phyloP scores from a whole-genome alignment of 2,888 invertebrate species.

The Coremacera marginata region DNA sequence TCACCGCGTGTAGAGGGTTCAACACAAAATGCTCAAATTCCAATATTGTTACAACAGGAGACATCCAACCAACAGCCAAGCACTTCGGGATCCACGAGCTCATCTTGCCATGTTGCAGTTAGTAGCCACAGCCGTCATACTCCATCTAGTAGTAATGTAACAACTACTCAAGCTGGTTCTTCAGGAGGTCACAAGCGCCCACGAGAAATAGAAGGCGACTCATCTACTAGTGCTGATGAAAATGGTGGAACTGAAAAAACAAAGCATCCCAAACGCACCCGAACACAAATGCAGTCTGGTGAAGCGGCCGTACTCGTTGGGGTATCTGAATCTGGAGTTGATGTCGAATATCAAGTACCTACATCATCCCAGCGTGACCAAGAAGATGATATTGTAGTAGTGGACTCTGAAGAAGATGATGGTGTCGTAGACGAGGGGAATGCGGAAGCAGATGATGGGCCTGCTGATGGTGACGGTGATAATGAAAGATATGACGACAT shows the following conservation, averaged over 20 bases:
- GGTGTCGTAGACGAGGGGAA: slow-evolving; percentile 60
- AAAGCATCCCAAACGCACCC: slow-evolving; percentile 65
- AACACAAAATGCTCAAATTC: slow-evolving; percentile 58
- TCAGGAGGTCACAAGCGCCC: slow-evolving; percentile 72
- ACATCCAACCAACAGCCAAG: slow-evolving; percentile 66
- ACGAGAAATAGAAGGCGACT: slow-evolving; percentile 73
- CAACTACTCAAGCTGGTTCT: slow-evolving; percentile 73
- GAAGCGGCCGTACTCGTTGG: slow-evolving; percentile 65
- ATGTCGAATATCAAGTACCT: slow-evolving; percentile 86
- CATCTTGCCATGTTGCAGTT: slow-evolving; percentile 66
- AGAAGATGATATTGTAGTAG: slow-evolving; percentile 85
- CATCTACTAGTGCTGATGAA: slow-evolving; percentile 70
- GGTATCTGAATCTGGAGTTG: slow-evolving; percentile 74
- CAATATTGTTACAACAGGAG: slow-evolving; percentile 61
- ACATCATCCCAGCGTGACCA: slow-evolving; percentile 90
- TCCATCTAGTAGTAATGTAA: slow-evolving; percentile 77
- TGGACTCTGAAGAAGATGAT: slow-evolving; percentile 85
- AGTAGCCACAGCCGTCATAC: slow-evolving; percentile 69
- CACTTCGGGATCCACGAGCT: slow-evolving; percentile 66
- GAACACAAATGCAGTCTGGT: slow-evolving; percentile 60
- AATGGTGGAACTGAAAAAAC: slow-evolving; percentile 64
- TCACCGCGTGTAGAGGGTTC: slow-evolving; percentile 78
- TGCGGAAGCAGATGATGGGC: slow-evolving; percentile 72
- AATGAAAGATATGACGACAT: slow-evolving; percentile 74
- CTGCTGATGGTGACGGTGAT: slow-evolving; percentile 71